Evolutionary conservation across 2,888 invertebrate genomes (phyloP).

Genomic region (Trachelus troglodyta): DNA sequence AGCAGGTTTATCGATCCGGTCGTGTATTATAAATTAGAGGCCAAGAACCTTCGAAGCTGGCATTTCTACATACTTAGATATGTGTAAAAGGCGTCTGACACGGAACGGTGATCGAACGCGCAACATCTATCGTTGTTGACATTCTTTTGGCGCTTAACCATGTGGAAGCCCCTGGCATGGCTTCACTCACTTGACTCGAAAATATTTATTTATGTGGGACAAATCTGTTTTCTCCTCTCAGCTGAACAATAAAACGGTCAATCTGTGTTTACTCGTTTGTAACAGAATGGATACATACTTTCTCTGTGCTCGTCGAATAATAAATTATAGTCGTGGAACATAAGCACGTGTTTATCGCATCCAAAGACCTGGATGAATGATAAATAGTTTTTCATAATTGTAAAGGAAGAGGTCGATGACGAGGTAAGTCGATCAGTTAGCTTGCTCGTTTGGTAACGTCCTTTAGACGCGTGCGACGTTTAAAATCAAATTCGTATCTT

Average conservation of each 20-base stretch:
- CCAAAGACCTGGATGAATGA: background rate
- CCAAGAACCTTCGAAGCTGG: background rate
- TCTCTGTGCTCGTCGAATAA: background rate
- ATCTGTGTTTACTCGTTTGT: background rate
- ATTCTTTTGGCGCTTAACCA: background rate
- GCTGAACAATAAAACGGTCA: background rate
- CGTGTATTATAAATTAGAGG: conserved; percentile 2
- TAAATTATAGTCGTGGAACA: background rate
- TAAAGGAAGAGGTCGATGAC: background rate
- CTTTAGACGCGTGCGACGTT: background rate
- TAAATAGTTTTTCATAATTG: background rate
- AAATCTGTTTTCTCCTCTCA: background rate
- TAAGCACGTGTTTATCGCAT: background rate
- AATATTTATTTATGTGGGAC: background rate
- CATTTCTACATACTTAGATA: background rate
- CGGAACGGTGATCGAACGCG: background rate
- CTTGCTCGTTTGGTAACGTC: background rate
- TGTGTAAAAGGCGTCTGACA: background rate
- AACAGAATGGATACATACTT: background rate
- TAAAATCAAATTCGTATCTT: background rate
- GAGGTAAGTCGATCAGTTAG: background rate
- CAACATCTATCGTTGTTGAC: background rate
- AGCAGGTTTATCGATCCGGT: conserved; percentile 17
- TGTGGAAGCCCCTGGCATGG: background rate
- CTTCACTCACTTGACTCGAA: background rate